These are phyloP conservation scores for Thaleichthys pacificus DNA, from an alignment of 2,797 vertebrate species.

Conservation along the genomic window DNA sequence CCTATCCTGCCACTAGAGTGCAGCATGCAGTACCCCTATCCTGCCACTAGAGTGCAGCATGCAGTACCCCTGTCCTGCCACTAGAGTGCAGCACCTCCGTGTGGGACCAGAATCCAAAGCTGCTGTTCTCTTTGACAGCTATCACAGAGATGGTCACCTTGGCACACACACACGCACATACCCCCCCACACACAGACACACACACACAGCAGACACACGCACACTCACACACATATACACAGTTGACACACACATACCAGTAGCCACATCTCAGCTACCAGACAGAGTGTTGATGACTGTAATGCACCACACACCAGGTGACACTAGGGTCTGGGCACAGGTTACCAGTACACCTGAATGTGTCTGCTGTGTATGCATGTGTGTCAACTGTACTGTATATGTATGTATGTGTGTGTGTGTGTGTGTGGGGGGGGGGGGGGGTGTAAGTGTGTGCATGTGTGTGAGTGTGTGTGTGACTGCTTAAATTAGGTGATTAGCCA, in stretches of 20 bases:
- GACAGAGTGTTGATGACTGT: neutral
- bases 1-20: no score
- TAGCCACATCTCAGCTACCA: neutral
- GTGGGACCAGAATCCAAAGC: neutral
- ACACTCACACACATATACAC: neutral
- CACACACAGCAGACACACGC: neutral
- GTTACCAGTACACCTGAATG: neutral
- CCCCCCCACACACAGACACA: neutral
- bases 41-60: conserved; percentile 8
- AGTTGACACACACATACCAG: neutral
- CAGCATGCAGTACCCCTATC: no score
- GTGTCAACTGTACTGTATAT: neutral
- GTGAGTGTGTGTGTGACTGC: conserved; percentile 1
- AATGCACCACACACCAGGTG: neutral
- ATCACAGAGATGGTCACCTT: neutral
- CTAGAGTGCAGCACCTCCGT: conserved; percentile 57
- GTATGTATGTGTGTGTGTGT: conserved; percentile 9
- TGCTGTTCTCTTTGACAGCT: conserved; percentile 7
- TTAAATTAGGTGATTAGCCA: conserved; percentile 50
- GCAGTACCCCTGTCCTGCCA: conserved; percentile 47
- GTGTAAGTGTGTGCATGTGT: conserved; percentile 19
- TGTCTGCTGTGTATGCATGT: conserved; percentile 1
- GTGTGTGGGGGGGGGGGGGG: neutral
- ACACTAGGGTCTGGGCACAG: conserved; percentile 15
- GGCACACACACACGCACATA: neutral